A percentile compares a stretch with the other conserved stretches of the same genome.
Conservation (phyloP, 2,113 vertebrate species). For the Leptosomus discolor region DNA sequence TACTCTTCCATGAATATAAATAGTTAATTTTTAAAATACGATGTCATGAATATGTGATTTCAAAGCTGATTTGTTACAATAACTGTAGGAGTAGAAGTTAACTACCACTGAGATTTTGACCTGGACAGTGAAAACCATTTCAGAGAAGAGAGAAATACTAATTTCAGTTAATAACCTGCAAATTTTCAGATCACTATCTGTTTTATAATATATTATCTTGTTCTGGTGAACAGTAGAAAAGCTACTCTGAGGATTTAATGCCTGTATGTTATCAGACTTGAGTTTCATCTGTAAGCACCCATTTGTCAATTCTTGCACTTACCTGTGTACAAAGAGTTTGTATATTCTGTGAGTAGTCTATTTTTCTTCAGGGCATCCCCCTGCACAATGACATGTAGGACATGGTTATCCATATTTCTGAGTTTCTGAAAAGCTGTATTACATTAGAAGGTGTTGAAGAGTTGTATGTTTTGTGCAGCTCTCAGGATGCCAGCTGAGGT, state of each 20-base stretch:
- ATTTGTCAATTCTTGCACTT: background rate
- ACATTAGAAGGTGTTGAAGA: background rate
- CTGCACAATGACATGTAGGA: background rate
- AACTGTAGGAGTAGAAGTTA: background rate
- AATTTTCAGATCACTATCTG: background rate
- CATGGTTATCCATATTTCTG: background rate
- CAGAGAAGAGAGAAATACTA: background rate
- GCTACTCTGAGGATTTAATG: background rate
- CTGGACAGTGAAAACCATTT: background rate
- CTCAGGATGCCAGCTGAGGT: background rate
- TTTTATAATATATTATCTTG: background rate
- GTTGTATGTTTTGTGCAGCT: background rate
- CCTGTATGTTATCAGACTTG: background rate
- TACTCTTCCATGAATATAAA: background rate
- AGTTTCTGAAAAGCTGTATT: background rate
- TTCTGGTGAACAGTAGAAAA: background rate
- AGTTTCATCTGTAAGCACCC: background rate
- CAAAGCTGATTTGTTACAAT: background rate
- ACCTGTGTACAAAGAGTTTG: background rate
- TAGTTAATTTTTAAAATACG: background rate
- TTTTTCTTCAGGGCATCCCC: background rate
- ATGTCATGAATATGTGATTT: background rate
- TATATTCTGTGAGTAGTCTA: background rate
- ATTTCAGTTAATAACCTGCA: background rate
- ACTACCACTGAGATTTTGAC: background rate